phyloP scores from a whole-genome alignment of 2,797 vertebrate species.

The Enteromius paludinosus region DNA sequence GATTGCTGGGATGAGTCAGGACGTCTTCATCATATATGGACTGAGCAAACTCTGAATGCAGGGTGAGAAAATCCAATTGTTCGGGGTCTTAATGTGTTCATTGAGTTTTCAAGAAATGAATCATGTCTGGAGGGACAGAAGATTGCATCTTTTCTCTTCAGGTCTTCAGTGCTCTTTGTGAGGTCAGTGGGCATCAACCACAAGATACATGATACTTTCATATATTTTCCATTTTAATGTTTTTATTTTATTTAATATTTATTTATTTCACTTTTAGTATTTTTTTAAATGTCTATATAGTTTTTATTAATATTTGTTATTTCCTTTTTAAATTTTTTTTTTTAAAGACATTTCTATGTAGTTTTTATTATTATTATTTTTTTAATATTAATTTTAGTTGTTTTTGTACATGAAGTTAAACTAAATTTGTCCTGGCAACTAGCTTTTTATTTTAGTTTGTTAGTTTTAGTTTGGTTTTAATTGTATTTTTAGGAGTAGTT shows the following conservation, averaged over 20 bases:
- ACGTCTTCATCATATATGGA: slow-evolving; percentile 32
- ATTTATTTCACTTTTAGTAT: neutral
- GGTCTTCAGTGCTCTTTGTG: neutral
- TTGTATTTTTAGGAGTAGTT: neutral
- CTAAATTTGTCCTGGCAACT: neutral
- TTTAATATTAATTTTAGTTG: neutral
- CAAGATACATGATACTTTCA: neutral
- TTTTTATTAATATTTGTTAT: no score
- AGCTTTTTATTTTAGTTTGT: neutral
- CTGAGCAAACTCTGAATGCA: neutral
- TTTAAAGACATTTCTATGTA: neutral
- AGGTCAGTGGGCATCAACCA: neutral
- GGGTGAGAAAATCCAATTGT: slow-evolving; percentile 28
- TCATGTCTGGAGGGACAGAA: slow-evolving; percentile 16
- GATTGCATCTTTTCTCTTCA: neutral
- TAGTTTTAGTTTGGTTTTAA: neutral
- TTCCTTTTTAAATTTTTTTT: neutral
- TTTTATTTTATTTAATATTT: neutral
- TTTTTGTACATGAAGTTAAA: neutral
- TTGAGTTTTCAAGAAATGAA: slow-evolving; percentile 28
- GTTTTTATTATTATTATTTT: neutral
- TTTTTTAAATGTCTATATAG: neutral
- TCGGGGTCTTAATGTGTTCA: slow-evolving; percentile 21
- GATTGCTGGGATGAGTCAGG: slow-evolving; percentile 50
- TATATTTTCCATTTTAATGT: neutral